These are phyloP conservation scores for Eurytemora carolleeae DNA, from an alignment of 1,140 invertebrate species.

Conservation along the genomic window DNA sequence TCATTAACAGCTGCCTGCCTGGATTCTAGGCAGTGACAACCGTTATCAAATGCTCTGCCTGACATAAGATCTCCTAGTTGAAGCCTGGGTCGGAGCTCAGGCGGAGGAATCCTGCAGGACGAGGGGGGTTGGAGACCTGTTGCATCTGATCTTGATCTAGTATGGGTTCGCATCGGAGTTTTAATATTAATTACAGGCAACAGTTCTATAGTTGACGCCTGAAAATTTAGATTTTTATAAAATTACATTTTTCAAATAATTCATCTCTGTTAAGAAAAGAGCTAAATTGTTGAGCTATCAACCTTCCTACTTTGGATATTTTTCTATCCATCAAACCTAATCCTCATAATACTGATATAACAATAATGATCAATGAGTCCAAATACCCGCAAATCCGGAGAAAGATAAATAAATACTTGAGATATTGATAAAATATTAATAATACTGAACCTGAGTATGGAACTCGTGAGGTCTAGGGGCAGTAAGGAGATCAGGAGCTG, in stretches of 20 bases:
- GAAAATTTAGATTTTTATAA: too few species aligned
- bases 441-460: conserved; percentile 16
- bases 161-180: conserved; percentile 42
- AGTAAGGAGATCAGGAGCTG: conserved; percentile 17
- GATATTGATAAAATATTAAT: conserved; percentile 5
- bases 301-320: too few species aligned
- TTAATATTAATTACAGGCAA: too few species aligned
- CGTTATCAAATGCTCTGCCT: conserved; percentile 85
- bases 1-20: conserved; percentile 53
- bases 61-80: conserved; percentile 67
- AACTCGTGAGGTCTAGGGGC: conserved; percentile 16
- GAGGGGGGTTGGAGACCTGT: conserved; percentile 32
- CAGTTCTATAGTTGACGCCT: too few species aligned
- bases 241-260: too few species aligned
- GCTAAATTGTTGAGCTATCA: too few species aligned
- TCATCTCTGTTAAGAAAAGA: too few species aligned
- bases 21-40: conserved; percentile 65
- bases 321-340: too few species aligned
- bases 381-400: too few species aligned
- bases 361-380: too few species aligned
- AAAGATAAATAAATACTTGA: too few species aligned
- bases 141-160: conserved; percentile 75
- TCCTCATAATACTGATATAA: too few species aligned
- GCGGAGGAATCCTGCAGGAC: background rate
- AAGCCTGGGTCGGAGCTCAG: conserved; percentile 23